phyloP scores from a whole-genome alignment of 1,140 invertebrate genomes.

The Plodia interpunctella region DNA sequence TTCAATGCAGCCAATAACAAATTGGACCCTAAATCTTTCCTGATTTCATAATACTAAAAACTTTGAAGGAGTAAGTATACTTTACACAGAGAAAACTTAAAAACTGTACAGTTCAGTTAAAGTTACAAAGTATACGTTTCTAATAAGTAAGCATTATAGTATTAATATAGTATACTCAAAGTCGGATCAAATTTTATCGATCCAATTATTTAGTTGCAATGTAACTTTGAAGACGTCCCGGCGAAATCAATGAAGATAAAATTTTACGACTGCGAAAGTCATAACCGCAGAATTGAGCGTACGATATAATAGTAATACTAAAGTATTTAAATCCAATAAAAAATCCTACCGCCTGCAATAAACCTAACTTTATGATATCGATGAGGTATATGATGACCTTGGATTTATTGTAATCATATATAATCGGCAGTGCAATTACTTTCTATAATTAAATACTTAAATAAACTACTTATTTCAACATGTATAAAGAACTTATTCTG shows the following conservation, averaged over 20 bases:
- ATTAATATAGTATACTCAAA: no score
- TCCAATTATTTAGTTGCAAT: conserved; percentile 31
- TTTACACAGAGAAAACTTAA: no score
- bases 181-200: no score
- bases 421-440: background rate
- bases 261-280: conserved; percentile 37
- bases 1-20: no score
- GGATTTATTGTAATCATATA: background rate
- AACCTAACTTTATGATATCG: background rate
- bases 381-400: background rate
- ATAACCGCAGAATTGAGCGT: conserved; percentile 15
- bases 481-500: no score
- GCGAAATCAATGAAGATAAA: conserved; percentile 31
- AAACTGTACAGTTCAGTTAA: no score
- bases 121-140: no score
- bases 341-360: conserved; percentile 1
- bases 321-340: conserved; percentile 14
- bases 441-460: background rate
- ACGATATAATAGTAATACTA: background rate
- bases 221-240: conserved; percentile 28
- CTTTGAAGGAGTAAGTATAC: no score
- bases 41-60: no score
- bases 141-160: no score
- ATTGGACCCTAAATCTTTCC: no score
- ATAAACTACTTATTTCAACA: no score